phyloP scores from a whole-genome alignment of 2,113 vertebrate genomes.

The Hippocampus abdominalis region DNA sequence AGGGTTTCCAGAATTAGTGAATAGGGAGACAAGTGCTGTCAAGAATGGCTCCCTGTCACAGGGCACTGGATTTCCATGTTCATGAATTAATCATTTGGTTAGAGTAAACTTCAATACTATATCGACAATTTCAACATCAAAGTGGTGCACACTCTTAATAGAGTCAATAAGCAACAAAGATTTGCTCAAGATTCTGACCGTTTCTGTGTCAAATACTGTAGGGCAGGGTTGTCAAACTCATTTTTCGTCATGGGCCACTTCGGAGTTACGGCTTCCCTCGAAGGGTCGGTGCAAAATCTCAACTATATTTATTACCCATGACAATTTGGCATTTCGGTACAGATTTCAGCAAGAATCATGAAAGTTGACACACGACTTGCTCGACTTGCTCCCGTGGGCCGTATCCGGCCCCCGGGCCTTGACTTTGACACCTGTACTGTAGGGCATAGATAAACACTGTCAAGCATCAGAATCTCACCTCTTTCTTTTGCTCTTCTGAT shows the following conservation, averaged over 20 bases:
- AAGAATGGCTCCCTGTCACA: neutral
- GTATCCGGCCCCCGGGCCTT: too few species aligned
- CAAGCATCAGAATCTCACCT: slow-evolving; percentile 56
- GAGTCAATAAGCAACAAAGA: slow-evolving; percentile 4
- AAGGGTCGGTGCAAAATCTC: too few species aligned
- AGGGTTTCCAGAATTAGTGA: slow-evolving; percentile 5
- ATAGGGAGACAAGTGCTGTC: slow-evolving; percentile 27
- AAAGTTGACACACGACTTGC: too few species aligned
- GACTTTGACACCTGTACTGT: too few species aligned
- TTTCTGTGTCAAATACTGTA: neutral
- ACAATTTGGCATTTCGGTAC: too few species aligned
- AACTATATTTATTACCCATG: too few species aligned
- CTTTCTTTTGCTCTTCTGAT: slow-evolving; percentile 62
- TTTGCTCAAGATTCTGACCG: neutral
- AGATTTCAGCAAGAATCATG: too few species aligned
- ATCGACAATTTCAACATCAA: slow-evolving; percentile 10
- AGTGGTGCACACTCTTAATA: slow-evolving; percentile 2
- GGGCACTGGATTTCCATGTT: slow-evolving; percentile 33
- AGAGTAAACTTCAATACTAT: neutral
- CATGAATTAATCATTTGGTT: slow-evolving; percentile 51
- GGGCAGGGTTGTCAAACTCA: too few species aligned
- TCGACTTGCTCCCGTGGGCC: too few species aligned
- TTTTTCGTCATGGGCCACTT: too few species aligned
- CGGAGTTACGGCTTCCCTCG: too few species aligned
- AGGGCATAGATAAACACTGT: too few species aligned